A percentile compares a stretch with the other conserved stretches of the same genome.
Evolutionary conservation across 2,797 vertebrate species (phyloP).

Genomic region (Ceyx erithaca): DNA sequence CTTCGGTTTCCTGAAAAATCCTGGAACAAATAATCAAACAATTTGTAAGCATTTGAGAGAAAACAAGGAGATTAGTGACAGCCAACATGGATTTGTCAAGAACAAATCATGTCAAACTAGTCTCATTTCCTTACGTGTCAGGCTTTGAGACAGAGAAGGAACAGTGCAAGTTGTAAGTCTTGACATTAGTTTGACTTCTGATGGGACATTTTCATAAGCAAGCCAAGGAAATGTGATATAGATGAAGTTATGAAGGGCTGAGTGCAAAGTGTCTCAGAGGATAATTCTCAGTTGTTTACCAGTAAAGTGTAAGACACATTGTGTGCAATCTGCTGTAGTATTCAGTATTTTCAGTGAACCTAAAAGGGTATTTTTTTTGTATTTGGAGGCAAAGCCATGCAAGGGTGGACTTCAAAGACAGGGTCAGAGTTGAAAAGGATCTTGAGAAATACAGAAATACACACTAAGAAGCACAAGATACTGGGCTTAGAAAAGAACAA

Average conservation of each 20-base stretch:
- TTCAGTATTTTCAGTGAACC: background rate
- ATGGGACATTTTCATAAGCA: background rate
- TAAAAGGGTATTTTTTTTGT: background rate
- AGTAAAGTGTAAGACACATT: background rate
- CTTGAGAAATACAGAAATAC: background rate
- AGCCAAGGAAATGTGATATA: background rate
- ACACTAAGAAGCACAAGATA: background rate
- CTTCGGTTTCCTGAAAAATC: background rate
- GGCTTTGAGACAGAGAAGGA: background rate
- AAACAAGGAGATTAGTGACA: constrained; percentile 4
- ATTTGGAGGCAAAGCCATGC: background rate
- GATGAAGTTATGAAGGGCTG: background rate
- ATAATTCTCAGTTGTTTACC: background rate
- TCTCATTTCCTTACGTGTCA: background rate
- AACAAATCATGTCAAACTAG: background rate
- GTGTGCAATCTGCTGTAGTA: background rate
- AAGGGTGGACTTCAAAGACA: background rate
- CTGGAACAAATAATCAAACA: background rate
- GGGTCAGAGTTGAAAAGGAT: background rate
- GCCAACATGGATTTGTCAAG: constrained; percentile 6
- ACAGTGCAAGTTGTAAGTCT: background rate
- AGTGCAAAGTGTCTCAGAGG: background rate
- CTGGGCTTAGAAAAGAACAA: background rate
- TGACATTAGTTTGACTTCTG: background rate
- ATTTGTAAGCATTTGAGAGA: constrained; percentile 5